Conservation (phyloP, 1,140 invertebrate genomes). For the Maniola jurtina region DNA sequence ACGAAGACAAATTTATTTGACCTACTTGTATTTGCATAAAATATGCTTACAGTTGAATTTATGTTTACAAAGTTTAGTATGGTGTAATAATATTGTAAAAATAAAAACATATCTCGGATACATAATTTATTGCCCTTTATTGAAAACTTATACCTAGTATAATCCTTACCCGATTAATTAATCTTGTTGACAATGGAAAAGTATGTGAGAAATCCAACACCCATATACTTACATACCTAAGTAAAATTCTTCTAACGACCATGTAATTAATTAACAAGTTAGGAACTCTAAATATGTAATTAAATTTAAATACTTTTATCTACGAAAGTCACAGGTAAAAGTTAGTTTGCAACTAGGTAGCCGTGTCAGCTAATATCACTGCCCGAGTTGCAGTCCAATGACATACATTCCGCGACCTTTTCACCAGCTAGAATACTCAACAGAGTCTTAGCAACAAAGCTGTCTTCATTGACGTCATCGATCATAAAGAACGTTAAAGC, state of each 20-base stretch:
- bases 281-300: background rate
- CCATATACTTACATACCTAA: too few species aligned
- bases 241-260: too few species aligned
- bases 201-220: too few species aligned
- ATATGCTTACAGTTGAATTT: conserved; percentile 2
- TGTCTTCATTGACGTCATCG: conserved; percentile 63
- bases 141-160: too few species aligned
- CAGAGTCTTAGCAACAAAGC: conserved; percentile 59
- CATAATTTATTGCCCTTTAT: too few species aligned
- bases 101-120: too few species aligned
- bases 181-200: too few species aligned
- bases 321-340: background rate
- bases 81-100: background rate
- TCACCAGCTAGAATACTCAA: conserved; percentile 64
- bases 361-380: conserved; percentile 63
- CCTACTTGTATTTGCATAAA: conserved; percentile 8
- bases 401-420: conserved; percentile 72
- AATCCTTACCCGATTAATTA: too few species aligned
- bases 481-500: conserved; percentile 63
- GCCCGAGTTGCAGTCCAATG: conserved; percentile 68
- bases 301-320: background rate
- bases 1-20: conserved; percentile 20
- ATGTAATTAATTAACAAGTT: too few species aligned
- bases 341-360: background rate
- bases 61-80: background rate